Percentiles rank a stretch among this genome's conserved stretches.
Evolutionary conservation across 2,888 invertebrate species (phyloP).

Genomic region (Drosophila mettleri): DNA sequence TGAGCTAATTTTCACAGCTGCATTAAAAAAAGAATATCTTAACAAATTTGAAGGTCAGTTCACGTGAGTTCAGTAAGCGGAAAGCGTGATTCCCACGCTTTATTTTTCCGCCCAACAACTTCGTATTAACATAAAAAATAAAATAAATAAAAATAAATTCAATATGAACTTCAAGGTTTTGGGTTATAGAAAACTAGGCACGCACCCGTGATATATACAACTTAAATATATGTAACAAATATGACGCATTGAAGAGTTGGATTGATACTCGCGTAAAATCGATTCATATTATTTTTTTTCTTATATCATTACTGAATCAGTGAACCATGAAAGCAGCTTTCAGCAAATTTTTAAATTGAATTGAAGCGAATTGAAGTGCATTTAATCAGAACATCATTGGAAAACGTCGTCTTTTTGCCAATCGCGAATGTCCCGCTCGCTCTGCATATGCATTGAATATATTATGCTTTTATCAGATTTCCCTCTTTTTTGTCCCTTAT

Average conservation of each 20-base stretch:
- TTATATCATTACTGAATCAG: conserved; percentile 2
- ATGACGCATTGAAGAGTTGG: neutral
- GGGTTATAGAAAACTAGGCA: no score
- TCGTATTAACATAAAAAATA: neutral
- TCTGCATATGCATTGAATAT: conserved; percentile 14
- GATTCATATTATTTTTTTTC: neutral
- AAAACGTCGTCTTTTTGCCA: conserved; percentile 17
- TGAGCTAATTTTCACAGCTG: neutral
- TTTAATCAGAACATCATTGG: conserved; percentile 14
- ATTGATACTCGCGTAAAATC: neutral
- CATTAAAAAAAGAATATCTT: neutral
- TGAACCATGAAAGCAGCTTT: neutral
- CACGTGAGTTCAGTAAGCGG: neutral
- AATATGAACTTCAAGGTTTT: neutral
- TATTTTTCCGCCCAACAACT: neutral
- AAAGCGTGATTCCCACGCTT: conserved; percentile 3
- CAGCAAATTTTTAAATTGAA: conserved; percentile 13
- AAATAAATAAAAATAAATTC: neutral
- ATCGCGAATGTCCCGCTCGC: conserved; percentile 1
- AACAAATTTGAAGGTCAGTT: neutral
- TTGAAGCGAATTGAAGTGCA: conserved; percentile 11
- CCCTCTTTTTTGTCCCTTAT: neutral
- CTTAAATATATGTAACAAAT: neutral
- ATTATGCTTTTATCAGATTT: conserved; percentile 20
- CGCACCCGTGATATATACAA: neutral